phyloP scores from a whole-genome alignment of 2,113 vertebrate species.

The Phasianus colchicus region DNA sequence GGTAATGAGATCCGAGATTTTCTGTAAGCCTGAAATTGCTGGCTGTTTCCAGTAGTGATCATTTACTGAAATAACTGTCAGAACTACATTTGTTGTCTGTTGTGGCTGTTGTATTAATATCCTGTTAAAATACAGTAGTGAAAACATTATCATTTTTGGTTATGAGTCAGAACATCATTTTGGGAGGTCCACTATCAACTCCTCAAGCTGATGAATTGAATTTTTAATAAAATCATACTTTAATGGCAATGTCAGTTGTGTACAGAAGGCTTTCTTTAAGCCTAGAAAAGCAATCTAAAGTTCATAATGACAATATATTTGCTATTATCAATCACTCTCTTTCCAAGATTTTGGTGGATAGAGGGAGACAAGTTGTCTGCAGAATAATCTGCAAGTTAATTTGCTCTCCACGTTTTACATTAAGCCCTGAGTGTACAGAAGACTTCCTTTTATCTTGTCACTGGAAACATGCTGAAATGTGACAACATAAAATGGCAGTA shows the following conservation, averaged over 20 bases:
- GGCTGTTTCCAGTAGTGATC: neutral
- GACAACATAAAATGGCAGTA: neutral
- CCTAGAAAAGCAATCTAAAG: neutral
- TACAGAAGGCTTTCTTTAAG: neutral
- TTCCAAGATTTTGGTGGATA: neutral
- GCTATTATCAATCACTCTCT: neutral
- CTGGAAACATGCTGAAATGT: neutral
- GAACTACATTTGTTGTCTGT: neutral
- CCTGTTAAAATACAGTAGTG: neutral
- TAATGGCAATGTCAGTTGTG: neutral
- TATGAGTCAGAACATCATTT: neutral
- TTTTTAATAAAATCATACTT: neutral
- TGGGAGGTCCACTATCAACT: neutral
- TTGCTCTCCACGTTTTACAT: neutral
- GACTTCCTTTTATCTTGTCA: neutral
- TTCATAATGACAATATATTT: neutral
- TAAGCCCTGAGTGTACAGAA: neutral
- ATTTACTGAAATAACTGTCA: neutral
- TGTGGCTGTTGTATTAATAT: rapidly evolving
- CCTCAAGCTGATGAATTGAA: neutral
- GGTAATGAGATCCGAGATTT: neutral
- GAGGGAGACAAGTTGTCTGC: neutral
- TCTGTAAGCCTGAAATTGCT: neutral
- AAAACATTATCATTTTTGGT: rapidly evolving
- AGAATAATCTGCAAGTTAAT: neutral